Evolutionary conservation across 2,113 vertebrate genomes (phyloP), one percentile per base, ranked within the genome.

Genomic region (Speoplatyrhinus poulsoni): DNA sequence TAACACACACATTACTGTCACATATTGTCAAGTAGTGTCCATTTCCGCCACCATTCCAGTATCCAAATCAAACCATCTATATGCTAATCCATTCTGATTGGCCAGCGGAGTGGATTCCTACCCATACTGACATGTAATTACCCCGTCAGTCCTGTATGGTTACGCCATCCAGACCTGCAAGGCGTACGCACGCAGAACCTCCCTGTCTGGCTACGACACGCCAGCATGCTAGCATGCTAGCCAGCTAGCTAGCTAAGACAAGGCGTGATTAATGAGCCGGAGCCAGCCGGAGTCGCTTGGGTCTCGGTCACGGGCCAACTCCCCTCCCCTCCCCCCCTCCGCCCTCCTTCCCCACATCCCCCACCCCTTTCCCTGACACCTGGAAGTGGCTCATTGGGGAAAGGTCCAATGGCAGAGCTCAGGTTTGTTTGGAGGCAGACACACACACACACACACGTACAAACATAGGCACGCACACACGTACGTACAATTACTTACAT

Each of bases 211-310:
- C 49, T 10, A 10, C 36, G 36, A 41, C 36, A 5, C 36, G 36
- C 36, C 36, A 5, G 36, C 5, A 41, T 7, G 36, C 36, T 26
- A 26, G 26, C 26, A 26, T 26, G 36, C 36, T 41, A 41, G 36
- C 36, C 3, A 41, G 36, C 49, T 52, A 12, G 10, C 49, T 3
- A 52, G 13, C 32, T 11, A 15, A 60, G 58, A 73, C 70, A 56
- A 60, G 77, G 50, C 69, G 61, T 79, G 82, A 88, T 84, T 82
- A 76, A 80, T 83, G 74, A 71, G 70, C 41, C 0, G 57, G 54
- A 61, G 73, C 71, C 65, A 53, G 17, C 17, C 11, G 62, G 72
- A 69, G 70, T 82, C 64, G 12, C 76, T 70, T 60, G 16, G 65
- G 79, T 75, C 76, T 59, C 26, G 1, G 5, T 69, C 52, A 48